A percentile compares a stretch with the other conserved stretches of the same genome.
Evolutionary conservation across 2,888 invertebrate species (phyloP).

Genomic region (Physocephala rufipes): DNA sequence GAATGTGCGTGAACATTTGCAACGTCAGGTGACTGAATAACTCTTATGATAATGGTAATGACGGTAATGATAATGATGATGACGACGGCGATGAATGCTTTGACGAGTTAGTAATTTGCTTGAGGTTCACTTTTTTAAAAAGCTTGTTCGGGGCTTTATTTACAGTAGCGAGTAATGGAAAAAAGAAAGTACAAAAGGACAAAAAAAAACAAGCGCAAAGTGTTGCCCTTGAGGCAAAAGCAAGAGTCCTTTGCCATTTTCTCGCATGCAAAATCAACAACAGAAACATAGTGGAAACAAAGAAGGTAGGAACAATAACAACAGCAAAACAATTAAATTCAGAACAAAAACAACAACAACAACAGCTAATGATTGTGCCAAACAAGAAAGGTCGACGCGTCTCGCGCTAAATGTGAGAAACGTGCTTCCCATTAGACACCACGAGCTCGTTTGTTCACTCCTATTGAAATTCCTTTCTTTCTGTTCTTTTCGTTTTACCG

Average conservation of each 20-base stretch:
- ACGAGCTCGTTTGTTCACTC: neutral
- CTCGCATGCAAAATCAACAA: no score
- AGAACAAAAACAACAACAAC: neutral
- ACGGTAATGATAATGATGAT: neutral
- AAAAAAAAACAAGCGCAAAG: conserved; percentile 10
- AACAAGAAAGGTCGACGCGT: neutral
- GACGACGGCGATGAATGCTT: no score
- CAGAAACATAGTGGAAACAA: neutral
- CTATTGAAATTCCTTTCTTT: neutral
- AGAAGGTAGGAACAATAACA: neutral
- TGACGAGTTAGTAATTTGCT: no score
- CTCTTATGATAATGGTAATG: neutral
- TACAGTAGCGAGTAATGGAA: no score
- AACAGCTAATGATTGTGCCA: no score
- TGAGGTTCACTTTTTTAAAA: no score
- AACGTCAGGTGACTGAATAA: neutral
- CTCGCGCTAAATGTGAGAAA: neutral
- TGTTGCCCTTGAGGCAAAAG: conserved; percentile 24
- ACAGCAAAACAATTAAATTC: neutral
- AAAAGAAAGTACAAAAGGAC: no score
- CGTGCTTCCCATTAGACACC: no score
- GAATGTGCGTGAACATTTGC: neutral
- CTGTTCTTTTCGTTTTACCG: neutral
- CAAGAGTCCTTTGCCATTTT: no score
- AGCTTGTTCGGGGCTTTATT: no score